These are phyloP conservation scores for Pogona vitticeps DNA, from an alignment of 2,113 vertebrate genomes.

Conservation along the genomic window DNA sequence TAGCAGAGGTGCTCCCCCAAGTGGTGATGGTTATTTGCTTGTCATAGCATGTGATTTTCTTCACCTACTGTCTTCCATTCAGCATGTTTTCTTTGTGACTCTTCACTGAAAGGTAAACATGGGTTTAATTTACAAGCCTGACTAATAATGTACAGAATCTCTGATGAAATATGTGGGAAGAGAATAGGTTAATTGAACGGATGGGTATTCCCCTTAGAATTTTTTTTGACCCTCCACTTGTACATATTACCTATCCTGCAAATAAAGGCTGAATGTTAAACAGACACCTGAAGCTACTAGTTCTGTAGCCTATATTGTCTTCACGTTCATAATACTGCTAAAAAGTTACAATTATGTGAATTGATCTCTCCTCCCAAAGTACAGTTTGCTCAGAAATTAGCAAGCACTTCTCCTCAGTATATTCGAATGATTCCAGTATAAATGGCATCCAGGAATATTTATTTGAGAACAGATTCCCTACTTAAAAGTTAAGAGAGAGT, in stretches of 20 bases:
- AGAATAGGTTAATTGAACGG: too few species aligned
- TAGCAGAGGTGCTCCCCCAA: too few species aligned
- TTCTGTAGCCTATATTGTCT: slow-evolving; percentile 58
- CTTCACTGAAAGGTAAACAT: background rate
- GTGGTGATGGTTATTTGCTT: too few species aligned
- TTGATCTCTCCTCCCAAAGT: too few species aligned
- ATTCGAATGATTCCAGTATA: fast-evolving
- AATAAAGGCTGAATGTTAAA: slow-evolving; percentile 55
- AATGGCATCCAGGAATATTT: fast-evolving
- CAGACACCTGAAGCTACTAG: slow-evolving; percentile 66
- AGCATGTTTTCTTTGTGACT: too few species aligned
- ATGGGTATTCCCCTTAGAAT: too few species aligned
- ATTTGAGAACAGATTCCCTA: background rate
- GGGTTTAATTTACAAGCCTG: slow-evolving; percentile 27
- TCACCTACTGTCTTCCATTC: too few species aligned
- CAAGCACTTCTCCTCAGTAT: too few species aligned
- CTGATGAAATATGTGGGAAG: too few species aligned
- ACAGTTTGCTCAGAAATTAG: background rate
- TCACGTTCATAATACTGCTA: slow-evolving; percentile 26
- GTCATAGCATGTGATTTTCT: too few species aligned
- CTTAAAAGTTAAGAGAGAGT: background rate
- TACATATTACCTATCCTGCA: slow-evolving; percentile 3
- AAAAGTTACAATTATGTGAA: too few species aligned
- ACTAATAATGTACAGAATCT: slow-evolving; percentile 18
- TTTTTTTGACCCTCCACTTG: too few species aligned